phyloP scores from a whole-genome alignment of 2,888 invertebrate species.

The Prenolepis imparis region DNA sequence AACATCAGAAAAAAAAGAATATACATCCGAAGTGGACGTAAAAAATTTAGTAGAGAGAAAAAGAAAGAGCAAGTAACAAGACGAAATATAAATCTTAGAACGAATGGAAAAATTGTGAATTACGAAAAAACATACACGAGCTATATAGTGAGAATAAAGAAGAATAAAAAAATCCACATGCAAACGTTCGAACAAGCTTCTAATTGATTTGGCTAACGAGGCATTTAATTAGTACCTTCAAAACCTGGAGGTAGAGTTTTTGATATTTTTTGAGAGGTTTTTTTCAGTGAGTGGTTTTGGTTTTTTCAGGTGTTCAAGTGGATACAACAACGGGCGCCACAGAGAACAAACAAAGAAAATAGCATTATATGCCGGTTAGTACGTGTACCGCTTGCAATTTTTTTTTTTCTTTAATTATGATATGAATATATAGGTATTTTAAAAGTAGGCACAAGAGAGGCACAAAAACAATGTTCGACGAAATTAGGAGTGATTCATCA shows the following conservation, averaged over 20 bases:
- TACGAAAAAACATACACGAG: not conserved
- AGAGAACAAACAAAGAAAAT: conserved; percentile 85
- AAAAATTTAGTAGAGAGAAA: not conserved
- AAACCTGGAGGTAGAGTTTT: conserved; percentile 86
- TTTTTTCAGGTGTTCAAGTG: conserved; percentile 85
- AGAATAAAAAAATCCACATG: conserved; percentile 76
- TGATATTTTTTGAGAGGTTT: conserved; percentile 85
- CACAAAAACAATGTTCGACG: conserved; percentile 63
- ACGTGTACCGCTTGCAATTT: conserved; percentile 75
- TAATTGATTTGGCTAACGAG: conserved; percentile 83
- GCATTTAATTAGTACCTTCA: conserved; percentile 85
- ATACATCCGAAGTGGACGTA: not conserved
- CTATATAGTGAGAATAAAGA: conserved; percentile 14
- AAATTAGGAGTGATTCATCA: conserved; percentile 18
- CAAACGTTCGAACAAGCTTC: conserved; percentile 82
- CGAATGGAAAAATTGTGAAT: not conserved
- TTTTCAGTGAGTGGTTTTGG: conserved; percentile 84
- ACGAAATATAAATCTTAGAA: not conserved
- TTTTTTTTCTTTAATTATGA: conserved; percentile 50
- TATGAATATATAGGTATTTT: conserved; percentile 66
- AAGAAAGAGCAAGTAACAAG: not conserved
- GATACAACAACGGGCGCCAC: conserved; percentile 86
- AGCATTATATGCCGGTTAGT: conserved; percentile 85
- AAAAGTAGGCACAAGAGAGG: conserved; percentile 66
- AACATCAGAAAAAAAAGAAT: conserved; percentile 1